Evolutionary conservation across 2,888 invertebrate genomes (phyloP), one percentile per base, ranked within the genome.

Genomic region (Strigamia transsilvanica): DNA sequence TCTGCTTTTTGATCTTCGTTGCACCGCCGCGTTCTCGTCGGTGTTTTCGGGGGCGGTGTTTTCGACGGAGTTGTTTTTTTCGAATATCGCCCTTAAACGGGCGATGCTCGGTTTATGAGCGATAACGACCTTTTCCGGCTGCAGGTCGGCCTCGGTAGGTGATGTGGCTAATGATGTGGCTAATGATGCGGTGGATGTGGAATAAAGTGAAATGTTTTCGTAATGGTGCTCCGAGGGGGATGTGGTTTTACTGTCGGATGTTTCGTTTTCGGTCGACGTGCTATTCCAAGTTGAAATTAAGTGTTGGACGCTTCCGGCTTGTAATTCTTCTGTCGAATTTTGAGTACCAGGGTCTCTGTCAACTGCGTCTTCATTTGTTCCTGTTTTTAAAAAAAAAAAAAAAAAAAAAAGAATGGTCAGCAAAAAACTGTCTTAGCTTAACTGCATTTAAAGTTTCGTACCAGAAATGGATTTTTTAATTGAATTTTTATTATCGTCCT

Each of bases 1-100:
- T 6, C 51, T 61, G 12, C 34, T 32, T 46, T 46, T 80, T 13
- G 79, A 32, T 42, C 32, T 51, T 27, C 51, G 15, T 32, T 41
- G 38, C 23, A 51, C 34, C 6, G 27, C 82, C 13, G 46, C 34
- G 12, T 34, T 34, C 4, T 42, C 12, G 23, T 73, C 66, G 21
- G 42, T 42, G 51, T 13, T 82, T 42, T 82, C 80, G 6, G 80
- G 42, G 15, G 83, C 56, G n/a, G 82, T 23, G 15, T 66, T 80
- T 32, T 80, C 83, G 7, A 32, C n/a, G 32, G 51, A 38, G 21
- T 61, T 34, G 34, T 46, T 78, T 61, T 86, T 86, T 84, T 87
- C 88, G 85, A 88, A 88, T 46, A 88, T 85, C 4, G 87, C 87
- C 83, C 86, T 86, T n/a, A 88, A 84, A 80, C 86, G 87, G 1